Evolutionary conservation across 2,113 vertebrate species (phyloP), one percentile per base, ranked within the genome.

Genomic region (Petromus typicus): DNA sequence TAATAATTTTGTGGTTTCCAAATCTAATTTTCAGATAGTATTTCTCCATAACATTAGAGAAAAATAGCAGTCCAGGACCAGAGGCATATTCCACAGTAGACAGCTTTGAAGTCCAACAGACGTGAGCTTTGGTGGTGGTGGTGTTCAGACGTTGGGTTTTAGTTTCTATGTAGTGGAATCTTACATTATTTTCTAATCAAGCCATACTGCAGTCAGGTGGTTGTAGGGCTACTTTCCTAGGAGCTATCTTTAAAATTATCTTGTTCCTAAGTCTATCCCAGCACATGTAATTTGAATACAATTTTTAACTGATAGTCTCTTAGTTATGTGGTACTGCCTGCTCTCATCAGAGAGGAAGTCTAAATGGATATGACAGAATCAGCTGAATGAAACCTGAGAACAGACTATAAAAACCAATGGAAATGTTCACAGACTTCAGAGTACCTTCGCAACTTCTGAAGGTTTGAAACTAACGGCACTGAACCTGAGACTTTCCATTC

Each of bases 251-350:
- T 93, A 86, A 94, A 95, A 96, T 73, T 83, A 96, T 95, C 89
- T 75, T 11, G 0, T 14, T 96, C 40, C 57, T 90, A 95, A 91
- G 40, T 87, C 32, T 83, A 91, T 78, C 61, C n/a, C 63, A 71
- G 11, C 6, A 25, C 30, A 69, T 83, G 71, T 37, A 43, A 89
- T 91, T 96, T 79, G 92, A 96, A 95, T 32, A 40, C 48, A 59
- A 80, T 82, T 66, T 92, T 37, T 94, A 96, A 96, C 84, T 96
- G 96, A 92, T 91, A 78, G 30, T 64, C 83, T 86, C 66, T 71
- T 86, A 67, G 61, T 86, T 90, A 89, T 25, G 2, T 86, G 45
- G 48, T 90, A 79, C 86, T 37, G 7, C 10, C 25, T 51, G 13
- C 14, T 93, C n/a, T 61, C 27, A 89, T 93, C n/a, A 85, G 43